A percentile compares a stretch with the other conserved stretches of the same genome.
phyloP scores from a whole-genome alignment of 1,140 invertebrate genomes.

The Drosophila insularis region DNA sequence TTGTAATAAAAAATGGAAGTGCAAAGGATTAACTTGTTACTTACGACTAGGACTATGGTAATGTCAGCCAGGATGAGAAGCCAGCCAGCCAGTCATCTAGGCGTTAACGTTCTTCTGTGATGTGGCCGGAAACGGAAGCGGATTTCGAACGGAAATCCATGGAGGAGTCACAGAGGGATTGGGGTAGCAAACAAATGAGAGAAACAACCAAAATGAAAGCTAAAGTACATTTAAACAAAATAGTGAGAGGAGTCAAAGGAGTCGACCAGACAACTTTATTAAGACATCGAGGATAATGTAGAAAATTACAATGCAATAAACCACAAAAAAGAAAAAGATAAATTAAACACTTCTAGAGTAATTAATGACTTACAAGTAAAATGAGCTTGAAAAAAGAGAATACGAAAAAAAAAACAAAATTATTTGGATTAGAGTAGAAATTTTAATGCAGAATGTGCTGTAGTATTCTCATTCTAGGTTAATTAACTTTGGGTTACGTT shows the following conservation, averaged over 20 bases:
- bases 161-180: background rate
- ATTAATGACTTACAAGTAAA: too few relatives aligned
- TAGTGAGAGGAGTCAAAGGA: background rate
- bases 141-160: background rate
- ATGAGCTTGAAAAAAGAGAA: too few relatives aligned
- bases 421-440: too few relatives aligned
- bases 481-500: too few relatives aligned
- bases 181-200: conserved; percentile 37
- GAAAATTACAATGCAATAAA: conserved; percentile 57
- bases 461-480: too few relatives aligned
- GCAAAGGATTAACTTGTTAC: background rate
- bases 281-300: conserved; percentile 38
- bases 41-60: background rate
- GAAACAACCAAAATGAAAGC: background rate
- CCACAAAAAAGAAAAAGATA: conserved; percentile 2
- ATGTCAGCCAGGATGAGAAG: too few relatives aligned
- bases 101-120: background rate
- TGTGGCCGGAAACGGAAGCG: conserved; percentile 2
- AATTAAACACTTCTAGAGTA: too few relatives aligned
- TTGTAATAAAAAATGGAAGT: background rate
- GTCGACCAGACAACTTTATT: conserved; percentile 58
- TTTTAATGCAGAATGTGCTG: too few relatives aligned
- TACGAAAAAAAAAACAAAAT: too few relatives aligned
- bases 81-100: background rate
- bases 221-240: background rate